phyloP scores from a whole-genome alignment of 2,797 vertebrate species.

The Lagocephalus sceleratus region DNA sequence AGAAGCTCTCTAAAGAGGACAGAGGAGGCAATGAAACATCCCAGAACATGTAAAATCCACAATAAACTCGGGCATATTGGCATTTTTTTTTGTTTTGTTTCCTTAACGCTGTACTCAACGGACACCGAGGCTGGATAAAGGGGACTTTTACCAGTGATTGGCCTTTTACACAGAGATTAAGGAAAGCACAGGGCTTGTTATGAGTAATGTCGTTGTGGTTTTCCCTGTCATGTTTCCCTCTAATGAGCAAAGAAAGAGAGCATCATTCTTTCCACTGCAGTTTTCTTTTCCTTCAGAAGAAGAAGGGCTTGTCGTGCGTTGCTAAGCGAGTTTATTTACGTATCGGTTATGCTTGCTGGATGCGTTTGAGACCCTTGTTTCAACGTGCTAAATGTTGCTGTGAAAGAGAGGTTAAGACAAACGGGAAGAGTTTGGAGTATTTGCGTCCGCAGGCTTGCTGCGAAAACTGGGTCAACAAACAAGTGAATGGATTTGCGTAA shows the following conservation, averaged over 20 bases:
- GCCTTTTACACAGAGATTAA: conserved; percentile 21
- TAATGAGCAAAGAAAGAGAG: conserved; percentile 35
- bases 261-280: conserved; percentile 34
- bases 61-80: not conserved
- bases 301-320: not conserved
- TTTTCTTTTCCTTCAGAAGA: conserved; percentile 3
- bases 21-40: conserved; percentile 3
- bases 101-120: not conserved
- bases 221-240: conserved; percentile 27
- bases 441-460: not conserved
- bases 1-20: no score
- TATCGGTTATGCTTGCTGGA: not conserved
- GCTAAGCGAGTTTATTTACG: conserved; percentile 4
- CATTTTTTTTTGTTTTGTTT: not conserved
- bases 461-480: conserved; percentile 60
- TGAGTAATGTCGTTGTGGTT: conserved; percentile 29
- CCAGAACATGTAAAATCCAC: not conserved
- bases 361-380: conserved; percentile 1
- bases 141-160: not conserved
- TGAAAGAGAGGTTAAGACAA: not conserved
- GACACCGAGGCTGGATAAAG: conserved; percentile 1
- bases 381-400: no score
- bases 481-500: conserved; percentile 51
- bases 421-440: no score
- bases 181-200: conserved; percentile 36